phyloP scores from a whole-genome alignment of 2,888 invertebrate species.

The Osmoderma eremita region DNA sequence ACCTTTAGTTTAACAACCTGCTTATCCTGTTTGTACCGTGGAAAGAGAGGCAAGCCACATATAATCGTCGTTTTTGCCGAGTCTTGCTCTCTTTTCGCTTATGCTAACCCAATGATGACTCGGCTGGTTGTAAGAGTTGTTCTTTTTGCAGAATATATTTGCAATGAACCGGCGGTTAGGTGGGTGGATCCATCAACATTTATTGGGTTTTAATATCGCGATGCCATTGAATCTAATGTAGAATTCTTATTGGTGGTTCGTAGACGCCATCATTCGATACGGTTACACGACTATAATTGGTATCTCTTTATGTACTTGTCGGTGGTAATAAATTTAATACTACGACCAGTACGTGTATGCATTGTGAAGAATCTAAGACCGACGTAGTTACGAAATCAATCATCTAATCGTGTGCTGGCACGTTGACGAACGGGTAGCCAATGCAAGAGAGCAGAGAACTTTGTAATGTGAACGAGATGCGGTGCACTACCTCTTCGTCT shows the following conservation, averaged over 20 bases:
- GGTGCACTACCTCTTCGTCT: slow-evolving; percentile 1
- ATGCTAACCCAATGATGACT: slow-evolving; percentile 38
- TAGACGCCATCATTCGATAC: slow-evolving; percentile 48
- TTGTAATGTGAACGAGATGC: slow-evolving; percentile 1
- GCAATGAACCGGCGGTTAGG: slow-evolving; percentile 48
- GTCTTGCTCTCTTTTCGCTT: slow-evolving; percentile 26
- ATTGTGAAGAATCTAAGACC: slow-evolving; percentile 40
- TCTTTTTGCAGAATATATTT: slow-evolving; percentile 46
- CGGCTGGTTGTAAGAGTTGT: slow-evolving; percentile 46
- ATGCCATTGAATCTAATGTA: slow-evolving; percentile 51
- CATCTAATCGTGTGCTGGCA: slow-evolving; percentile 38
- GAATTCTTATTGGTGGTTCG: slow-evolving; percentile 51
- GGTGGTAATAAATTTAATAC: slow-evolving; percentile 43
- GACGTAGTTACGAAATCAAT: slow-evolving; percentile 43
- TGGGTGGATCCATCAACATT: slow-evolving; percentile 49
- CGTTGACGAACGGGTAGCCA: slow-evolving; percentile 30
- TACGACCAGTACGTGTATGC: slow-evolving; percentile 33
- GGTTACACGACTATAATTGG: slow-evolving; percentile 43
- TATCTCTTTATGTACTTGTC: slow-evolving; percentile 43
- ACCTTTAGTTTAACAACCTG: slow-evolving; percentile 45
- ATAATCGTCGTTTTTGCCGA: slow-evolving; percentile 17
- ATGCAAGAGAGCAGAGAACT: slow-evolving; percentile 25
- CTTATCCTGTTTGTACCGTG: slow-evolving; percentile 47
- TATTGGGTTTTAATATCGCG: slow-evolving; percentile 49
- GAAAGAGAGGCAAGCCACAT: slow-evolving; percentile 38